Percentiles rank a stretch among this genome's conserved stretches.
These are phyloP conservation scores for Darevskia mixta DNA, from an alignment of 2,797 vertebrate genomes.

Conservation along the genomic window DNA sequence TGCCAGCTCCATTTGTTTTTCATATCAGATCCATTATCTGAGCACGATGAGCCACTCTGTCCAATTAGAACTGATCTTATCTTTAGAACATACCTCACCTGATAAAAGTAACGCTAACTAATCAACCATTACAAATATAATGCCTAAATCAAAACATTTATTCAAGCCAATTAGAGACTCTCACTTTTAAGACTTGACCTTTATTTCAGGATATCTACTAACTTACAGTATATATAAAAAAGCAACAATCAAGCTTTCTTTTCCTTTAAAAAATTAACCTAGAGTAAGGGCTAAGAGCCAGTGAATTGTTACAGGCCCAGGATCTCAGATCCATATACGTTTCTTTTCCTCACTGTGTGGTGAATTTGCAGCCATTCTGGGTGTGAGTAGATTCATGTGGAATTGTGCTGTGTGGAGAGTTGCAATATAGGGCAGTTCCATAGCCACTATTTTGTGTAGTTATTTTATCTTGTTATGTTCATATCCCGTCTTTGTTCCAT, in stretches of 20 bases:
- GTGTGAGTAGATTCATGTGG: neutral
- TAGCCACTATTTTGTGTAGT: neutral
- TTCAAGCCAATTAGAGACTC: neutral
- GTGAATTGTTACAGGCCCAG: neutral
- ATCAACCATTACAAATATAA: neutral
- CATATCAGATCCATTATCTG: neutral
- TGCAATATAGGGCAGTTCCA: neutral
- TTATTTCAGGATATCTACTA: conserved; percentile 16
- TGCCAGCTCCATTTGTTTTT: neutral
- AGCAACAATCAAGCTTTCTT: neutral
- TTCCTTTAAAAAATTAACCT: neutral
- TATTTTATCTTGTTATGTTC: too few species aligned
- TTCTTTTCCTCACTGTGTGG: neutral
- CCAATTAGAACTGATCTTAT: neutral
- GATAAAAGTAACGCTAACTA: neutral
- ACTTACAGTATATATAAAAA: neutral
- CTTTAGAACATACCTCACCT: accelerated
- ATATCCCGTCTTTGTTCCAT: too few species aligned
- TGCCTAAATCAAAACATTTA: neutral
- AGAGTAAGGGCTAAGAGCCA: neutral
- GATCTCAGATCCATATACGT: neutral
- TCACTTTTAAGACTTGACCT: conserved; percentile 16
- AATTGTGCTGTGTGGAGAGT: neutral
- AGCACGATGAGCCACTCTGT: neutral
- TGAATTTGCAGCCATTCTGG: neutral